Base-by-base conservation (phyloP, 2,797 vertebrate species). In the Coendou prehensilis region DNA sequence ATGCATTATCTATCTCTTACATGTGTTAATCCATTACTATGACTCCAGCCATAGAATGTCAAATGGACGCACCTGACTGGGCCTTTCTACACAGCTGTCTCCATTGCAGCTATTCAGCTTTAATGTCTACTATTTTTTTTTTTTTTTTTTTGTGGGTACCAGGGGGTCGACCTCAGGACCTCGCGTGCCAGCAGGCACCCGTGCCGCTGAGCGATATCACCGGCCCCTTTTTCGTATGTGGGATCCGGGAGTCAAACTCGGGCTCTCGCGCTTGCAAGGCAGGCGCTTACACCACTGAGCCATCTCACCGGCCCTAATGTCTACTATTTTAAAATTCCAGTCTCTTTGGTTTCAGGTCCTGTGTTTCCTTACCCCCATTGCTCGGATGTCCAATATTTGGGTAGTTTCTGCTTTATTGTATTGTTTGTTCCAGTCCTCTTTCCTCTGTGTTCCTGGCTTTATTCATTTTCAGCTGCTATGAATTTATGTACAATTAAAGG, bases 401-500 rank as follows among this genome's bases (percentile, higher is more conserved):
- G 61, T 54, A 15, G 69, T 93, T 64, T 78, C 76, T 81, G 13
- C 37, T 79, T 18, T 23, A 9, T 30, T 20, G 18, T 9, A 1
- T 13, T 81, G 63, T 89, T 96, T 75, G 26, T n/a, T 88, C 52
- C 23, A 23, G 18, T 47, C 67, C 41, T 56, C 59, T 73, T 73
- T 63, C 90, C 15, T 86, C 30, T 76, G 14, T 63, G 37, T 78
- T 75, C 54, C 41, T 82, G 2, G 47, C 61, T 80, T 73, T 91
- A 79, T 90, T 89, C 18, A 1, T 78, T 94, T 76, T 95, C 85
- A 87, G 56, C 56, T 94, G 54, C 50, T 67, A 5, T 76, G 57
- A 71, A 91, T 81, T 93, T 92, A 96, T 41, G 81, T 18, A 89
- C 67, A 76, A 30, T 75, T 71, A 63, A 87, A 84, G 57, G 3